Percentiles rank a stretch among this genome's conserved stretches.
These are phyloP conservation scores for Heliconius nattereri DNA, from an alignment of 1,140 invertebrate genomes.

Conservation along the genomic window DNA sequence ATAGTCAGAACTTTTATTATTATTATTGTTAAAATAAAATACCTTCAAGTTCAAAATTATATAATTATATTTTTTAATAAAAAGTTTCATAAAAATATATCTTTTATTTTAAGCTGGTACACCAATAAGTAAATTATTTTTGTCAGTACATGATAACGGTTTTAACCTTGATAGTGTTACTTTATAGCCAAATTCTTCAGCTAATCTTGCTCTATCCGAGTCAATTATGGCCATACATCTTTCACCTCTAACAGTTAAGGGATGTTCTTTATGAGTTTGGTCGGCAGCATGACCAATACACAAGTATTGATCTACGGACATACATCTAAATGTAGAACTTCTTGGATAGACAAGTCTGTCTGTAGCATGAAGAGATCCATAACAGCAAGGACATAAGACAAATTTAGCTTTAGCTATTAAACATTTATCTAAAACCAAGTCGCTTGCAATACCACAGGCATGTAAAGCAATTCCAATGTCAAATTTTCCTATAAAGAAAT, in stretches of 20 bases:
- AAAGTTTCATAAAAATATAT: conserved; percentile 29
- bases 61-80: conserved; percentile 32
- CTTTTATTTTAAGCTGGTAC: conserved; percentile 64
- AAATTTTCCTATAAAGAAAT: conserved; percentile 90
- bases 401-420: conserved; percentile 89
- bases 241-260: conserved; percentile 73
- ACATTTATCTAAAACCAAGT: conserved; percentile 94
- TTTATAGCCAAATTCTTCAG: conserved; percentile 87
- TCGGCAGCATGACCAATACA: conserved; percentile 94
- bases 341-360: conserved; percentile 88
- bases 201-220: conserved; percentile 89
- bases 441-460: conserved; percentile 96
- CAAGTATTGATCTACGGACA: conserved; percentile 86
- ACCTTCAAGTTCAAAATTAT: conserved; percentile 38
- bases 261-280: conserved; percentile 90
- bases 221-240: conserved; percentile 94
- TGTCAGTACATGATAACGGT: conserved; percentile 92
- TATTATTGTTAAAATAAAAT: conserved; percentile 45
- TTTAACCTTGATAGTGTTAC: conserved; percentile 89
- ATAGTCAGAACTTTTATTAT: conserved; percentile 23
- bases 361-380: conserved; percentile 91
- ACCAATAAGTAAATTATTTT: conserved; percentile 96
- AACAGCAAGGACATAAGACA: conserved; percentile 96
- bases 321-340: conserved; percentile 82
- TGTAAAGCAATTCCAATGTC: conserved; percentile 94